These are phyloP conservation scores for Eilema griseolum DNA, from an alignment of 2,888 invertebrate species.

Conservation along the genomic window DNA sequence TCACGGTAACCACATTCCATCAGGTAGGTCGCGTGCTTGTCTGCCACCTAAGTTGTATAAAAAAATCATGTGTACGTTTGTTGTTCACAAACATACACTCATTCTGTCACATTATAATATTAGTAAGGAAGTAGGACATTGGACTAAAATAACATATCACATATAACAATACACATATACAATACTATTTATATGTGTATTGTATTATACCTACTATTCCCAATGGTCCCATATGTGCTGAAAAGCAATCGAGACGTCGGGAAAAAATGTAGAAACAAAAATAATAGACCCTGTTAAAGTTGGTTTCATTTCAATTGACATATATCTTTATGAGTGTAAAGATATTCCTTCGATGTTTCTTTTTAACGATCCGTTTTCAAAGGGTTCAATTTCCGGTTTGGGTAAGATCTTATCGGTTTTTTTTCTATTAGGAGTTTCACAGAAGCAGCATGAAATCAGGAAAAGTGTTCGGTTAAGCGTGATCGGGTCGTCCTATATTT, in stretches of 20 bases:
- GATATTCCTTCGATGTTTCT: not conserved
- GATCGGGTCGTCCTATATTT: too few species aligned
- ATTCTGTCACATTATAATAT: too few species aligned
- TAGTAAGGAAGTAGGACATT: not conserved
- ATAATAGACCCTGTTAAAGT: not conserved
- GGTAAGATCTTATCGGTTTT: not conserved
- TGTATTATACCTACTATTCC: too few species aligned
- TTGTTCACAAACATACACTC: too few species aligned
- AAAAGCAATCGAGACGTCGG: not conserved
- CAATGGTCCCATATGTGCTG: not conserved
- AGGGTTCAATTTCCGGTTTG: not conserved
- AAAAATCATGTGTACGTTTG: too few species aligned
- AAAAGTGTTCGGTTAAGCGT: too few species aligned
- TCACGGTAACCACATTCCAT: too few species aligned
- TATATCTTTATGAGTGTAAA: not conserved
- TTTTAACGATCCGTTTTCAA: not conserved
- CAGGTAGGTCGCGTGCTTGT: too few species aligned
- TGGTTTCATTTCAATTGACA: not conserved
- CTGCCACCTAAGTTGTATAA: too few species aligned
- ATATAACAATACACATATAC: not conserved
- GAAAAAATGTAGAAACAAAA: not conserved
- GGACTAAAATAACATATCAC: not conserved
- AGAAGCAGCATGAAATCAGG: too few species aligned
- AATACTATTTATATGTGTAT: too few species aligned
- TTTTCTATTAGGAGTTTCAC: not conserved